Evolutionary conservation across 1,140 invertebrate species (phyloP).

Genomic region (Eumeta japonica): DNA sequence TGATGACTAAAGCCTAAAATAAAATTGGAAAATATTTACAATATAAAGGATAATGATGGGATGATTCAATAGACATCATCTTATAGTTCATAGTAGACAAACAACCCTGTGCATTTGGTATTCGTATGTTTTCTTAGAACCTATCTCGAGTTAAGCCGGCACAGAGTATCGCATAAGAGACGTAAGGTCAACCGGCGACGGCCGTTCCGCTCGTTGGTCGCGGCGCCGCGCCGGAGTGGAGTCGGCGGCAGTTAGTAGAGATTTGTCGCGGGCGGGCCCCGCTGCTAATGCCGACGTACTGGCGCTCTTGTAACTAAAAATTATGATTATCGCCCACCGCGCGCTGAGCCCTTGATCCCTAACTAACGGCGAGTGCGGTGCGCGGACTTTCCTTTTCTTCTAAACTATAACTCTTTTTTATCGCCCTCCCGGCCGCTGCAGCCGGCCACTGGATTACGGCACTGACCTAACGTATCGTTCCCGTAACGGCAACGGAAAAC

Average conservation of each 20-base stretch:
- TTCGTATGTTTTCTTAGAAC: no score
- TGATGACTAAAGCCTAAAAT: no score
- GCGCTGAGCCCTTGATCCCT: constrained; percentile 52
- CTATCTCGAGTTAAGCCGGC: no score
- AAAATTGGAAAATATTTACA: no score
- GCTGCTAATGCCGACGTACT: constrained; percentile 34
- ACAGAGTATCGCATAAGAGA: no score
- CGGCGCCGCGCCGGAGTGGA: no score
- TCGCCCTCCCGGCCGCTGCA: constrained; percentile 35
- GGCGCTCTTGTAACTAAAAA: constrained; percentile 54
- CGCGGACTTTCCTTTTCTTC: constrained; percentile 51
- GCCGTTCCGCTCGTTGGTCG: no score
- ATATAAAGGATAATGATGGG: no score
- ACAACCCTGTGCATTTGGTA: no score
- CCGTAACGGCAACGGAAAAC: constrained; percentile 18
- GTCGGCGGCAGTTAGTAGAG: constrained; percentile 49
- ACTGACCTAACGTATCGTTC: constrained; percentile 38
- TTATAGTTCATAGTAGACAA: no score
- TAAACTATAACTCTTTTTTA: constrained; percentile 57
- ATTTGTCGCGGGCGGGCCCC: constrained; percentile 42
- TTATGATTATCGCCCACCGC: constrained; percentile 54
- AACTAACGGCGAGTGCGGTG: constrained; percentile 41
- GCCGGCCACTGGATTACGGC: constrained; percentile 43
- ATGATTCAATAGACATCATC: no score
- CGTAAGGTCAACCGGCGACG: no score